These are phyloP conservation scores for Plecturocebus donacophilus DNA, from an alignment of 2,113 vertebrate genomes.

Conservation along the genomic window DNA sequence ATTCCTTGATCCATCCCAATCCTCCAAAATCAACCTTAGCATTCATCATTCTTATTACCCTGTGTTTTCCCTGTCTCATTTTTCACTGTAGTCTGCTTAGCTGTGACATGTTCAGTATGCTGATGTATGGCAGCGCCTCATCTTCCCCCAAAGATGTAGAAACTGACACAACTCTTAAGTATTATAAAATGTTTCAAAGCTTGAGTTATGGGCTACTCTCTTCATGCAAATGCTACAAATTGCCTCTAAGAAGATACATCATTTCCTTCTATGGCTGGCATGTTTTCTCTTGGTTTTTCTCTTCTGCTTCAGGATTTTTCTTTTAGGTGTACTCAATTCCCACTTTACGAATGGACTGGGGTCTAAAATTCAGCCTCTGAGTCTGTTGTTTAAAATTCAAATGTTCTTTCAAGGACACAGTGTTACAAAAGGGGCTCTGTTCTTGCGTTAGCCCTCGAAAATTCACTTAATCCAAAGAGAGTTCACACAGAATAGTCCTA, in stretches of 20 bases:
- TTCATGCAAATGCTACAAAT: conserved; percentile 29
- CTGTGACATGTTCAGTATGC: conserved; percentile 37
- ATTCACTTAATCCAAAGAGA: not conserved
- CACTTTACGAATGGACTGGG: not conserved
- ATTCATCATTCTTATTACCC: conserved; percentile 69
- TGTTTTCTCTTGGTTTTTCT: not conserved
- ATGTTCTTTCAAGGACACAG: not conserved
- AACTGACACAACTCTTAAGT: conserved; percentile 39
- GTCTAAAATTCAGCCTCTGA: not conserved
- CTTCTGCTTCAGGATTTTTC: not conserved
- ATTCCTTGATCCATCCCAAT: conserved; percentile 61
- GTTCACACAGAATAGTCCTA: not conserved
- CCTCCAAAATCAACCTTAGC: conserved; percentile 55
- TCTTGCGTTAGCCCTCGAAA: not conserved
- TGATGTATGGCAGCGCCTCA: not conserved
- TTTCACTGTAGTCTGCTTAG: conserved; percentile 67
- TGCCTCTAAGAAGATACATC: not conserved
- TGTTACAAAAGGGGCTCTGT: not conserved
- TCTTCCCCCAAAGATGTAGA: conserved; percentile 67
- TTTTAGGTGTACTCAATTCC: not conserved
- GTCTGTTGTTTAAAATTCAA: not conserved
- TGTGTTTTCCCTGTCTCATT: conserved; percentile 67
- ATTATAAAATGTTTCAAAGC: conserved; percentile 61
- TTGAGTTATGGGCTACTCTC: conserved; percentile 35
- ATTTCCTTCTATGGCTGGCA: not conserved